A percentile compares a stretch with the other conserved stretches of the same genome.
These are phyloP conservation scores for Drosophila melanica DNA, from an alignment of 1,140 invertebrate genomes.

Conservation along the genomic window DNA sequence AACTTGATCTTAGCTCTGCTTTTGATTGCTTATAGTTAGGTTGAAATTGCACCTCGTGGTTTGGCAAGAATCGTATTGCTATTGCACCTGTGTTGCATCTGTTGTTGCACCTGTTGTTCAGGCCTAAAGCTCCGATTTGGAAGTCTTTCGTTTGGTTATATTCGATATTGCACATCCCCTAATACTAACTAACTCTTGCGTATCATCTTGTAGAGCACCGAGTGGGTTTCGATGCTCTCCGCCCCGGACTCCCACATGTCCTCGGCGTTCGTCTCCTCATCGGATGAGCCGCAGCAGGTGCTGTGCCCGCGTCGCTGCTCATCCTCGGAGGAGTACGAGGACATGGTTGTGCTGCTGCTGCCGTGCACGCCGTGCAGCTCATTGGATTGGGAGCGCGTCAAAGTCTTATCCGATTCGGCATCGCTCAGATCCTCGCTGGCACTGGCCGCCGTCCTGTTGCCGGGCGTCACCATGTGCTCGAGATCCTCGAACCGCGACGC, in stretches of 20 bases:
- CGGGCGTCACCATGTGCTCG: conserved; percentile 76
- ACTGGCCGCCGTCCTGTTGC: conserved; percentile 30
- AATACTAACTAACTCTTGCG: conserved; percentile 79
- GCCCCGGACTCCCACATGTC: conserved; percentile 92
- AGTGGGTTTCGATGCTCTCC: conserved; percentile 93
- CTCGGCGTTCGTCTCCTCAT: conserved; percentile 89
- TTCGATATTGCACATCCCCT: conserved; percentile 67
- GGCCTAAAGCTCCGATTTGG: conserved; percentile 5
- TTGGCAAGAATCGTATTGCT: conserved; percentile 71
- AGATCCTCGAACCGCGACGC: conserved; percentile 72
- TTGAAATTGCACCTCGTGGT: conserved; percentile 75
- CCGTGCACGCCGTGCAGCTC: conserved; percentile 40
- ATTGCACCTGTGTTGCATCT: conserved; percentile 65
- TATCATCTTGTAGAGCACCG: conserved; percentile 90
- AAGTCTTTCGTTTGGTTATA: conserved; percentile 52
- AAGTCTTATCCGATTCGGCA: conserved; percentile 76
- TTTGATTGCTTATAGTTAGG: conserved; percentile 5
- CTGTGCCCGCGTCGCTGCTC: conserved; percentile 59
- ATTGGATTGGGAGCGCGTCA: conserved; percentile 63
- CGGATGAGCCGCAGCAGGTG: conserved; percentile 84
- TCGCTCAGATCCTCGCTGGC: conserved; percentile 57
- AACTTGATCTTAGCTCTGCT: neutral
- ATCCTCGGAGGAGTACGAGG: conserved; percentile 71
- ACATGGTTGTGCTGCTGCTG: conserved; percentile 55
- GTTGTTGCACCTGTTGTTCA: conserved; percentile 17